A percentile compares a stretch with the other conserved stretches of the same genome.
phyloP scores from a whole-genome alignment of 2,888 invertebrate genomes.

The Acleris laterana region DNA sequence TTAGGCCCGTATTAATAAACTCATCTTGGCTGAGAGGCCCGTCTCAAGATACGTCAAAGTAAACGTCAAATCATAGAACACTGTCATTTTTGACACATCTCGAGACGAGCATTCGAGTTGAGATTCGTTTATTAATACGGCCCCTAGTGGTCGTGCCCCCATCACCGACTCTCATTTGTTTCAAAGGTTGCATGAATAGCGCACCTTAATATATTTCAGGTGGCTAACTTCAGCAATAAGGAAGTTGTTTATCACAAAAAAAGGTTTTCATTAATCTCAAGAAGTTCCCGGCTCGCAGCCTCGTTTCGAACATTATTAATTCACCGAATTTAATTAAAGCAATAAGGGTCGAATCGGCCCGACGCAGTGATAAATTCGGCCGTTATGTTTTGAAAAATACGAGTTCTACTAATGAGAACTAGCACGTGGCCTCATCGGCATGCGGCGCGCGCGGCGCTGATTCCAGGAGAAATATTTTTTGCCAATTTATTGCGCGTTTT shows the following conservation, averaged over 20 bases:
- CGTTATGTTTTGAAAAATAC: slow-evolving; percentile 49
- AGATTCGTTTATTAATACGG: too few species aligned
- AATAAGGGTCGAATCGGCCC: slow-evolving; percentile 48
- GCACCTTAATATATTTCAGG: background rate
- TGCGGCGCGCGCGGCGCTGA: slow-evolving; percentile 47
- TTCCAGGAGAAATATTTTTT: slow-evolving; percentile 39
- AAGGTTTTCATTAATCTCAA: slow-evolving; percentile 14
- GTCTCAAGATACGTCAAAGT: too few species aligned
- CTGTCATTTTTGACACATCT: too few species aligned
- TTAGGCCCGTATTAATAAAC: too few species aligned
- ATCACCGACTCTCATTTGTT: too few species aligned
- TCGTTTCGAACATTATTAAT: slow-evolving; percentile 33
- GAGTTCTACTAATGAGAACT: slow-evolving; percentile 40
- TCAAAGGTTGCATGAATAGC: too few species aligned
- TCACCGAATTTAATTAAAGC: slow-evolving; percentile 40
- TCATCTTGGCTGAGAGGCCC: too few species aligned
- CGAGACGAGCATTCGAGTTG: too few species aligned
- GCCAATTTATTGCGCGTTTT: slow-evolving; percentile 42
- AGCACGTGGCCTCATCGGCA: slow-evolving; percentile 44
- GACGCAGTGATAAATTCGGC: slow-evolving; percentile 48
- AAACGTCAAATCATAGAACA: too few species aligned
- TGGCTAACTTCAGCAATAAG: slow-evolving; percentile 1
- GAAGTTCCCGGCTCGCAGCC: slow-evolving; percentile 17
- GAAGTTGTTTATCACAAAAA: background rate
- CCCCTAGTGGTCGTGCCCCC: too few species aligned